Percentiles rank a stretch among this genome's conserved stretches.
Evolutionary conservation across 2,113 vertebrate species (phyloP).

Genomic region (Cranoglanis bouderius): DNA sequence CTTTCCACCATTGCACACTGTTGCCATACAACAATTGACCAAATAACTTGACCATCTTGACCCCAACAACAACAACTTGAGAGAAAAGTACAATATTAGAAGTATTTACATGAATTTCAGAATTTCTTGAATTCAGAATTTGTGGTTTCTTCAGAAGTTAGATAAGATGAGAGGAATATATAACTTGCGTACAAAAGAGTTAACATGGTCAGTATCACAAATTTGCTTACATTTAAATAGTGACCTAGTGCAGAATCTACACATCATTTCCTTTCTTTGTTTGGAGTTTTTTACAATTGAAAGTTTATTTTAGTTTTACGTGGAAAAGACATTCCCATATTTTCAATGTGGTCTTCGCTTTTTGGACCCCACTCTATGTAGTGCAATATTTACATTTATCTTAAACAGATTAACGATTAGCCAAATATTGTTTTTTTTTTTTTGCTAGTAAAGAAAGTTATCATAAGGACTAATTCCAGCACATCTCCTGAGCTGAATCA

Average conservation of each 20-base stretch:
- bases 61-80: too few species aligned
- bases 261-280: not conserved
- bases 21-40: too few species aligned
- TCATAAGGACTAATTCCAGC: not conserved
- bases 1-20: too few species aligned
- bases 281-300: not conserved
- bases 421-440: not conserved
- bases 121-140: too few species aligned
- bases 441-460: not conserved
- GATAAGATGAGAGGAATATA: too few species aligned
- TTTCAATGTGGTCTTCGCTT: not conserved
- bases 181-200: too few species aligned
- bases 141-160: too few species aligned
- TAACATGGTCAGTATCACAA: too few species aligned
- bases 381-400: not conserved
- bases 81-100: too few species aligned
- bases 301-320: not conserved
- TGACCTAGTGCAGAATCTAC: not conserved
- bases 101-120: too few species aligned
- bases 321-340: not conserved
- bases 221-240: not conserved
- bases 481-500: not conserved
- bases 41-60: too few species aligned
- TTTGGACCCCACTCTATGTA: too few species aligned
- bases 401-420: not conserved